Evolutionary conservation across 2,113 vertebrate species (phyloP).

Genomic region (Colaptes auratus): DNA sequence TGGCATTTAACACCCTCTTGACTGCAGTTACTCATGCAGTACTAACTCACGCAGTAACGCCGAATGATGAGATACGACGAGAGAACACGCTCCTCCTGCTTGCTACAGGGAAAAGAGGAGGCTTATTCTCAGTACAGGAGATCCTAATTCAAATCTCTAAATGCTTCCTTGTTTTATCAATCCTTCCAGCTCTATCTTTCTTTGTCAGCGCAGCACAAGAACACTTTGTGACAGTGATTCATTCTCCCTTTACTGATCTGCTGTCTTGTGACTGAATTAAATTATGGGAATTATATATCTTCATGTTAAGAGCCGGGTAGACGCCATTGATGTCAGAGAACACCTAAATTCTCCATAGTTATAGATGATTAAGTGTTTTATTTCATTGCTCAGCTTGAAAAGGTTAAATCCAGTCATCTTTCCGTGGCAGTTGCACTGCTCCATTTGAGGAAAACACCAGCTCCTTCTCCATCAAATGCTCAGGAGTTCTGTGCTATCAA

Average conservation of each 20-base stretch:
- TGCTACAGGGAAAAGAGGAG: not conserved
- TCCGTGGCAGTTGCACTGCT: not conserved
- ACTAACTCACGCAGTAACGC: not conserved
- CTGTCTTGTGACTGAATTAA: constrained; percentile 18
- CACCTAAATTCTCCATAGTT: not conserved
- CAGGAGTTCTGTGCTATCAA: not conserved
- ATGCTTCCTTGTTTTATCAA: not conserved
- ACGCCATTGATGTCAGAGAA: not conserved
- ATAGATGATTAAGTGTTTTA: not conserved
- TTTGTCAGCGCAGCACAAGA: not conserved
- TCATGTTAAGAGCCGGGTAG: not conserved
- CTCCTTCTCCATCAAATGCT: not conserved
- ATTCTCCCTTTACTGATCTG: constrained; percentile 8
- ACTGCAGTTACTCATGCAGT: not conserved
- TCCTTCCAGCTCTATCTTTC: not conserved
- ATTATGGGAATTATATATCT: not conserved
- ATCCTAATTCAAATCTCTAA: not conserved
- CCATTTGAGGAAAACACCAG: not conserved
- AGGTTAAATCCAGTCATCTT: not conserved
- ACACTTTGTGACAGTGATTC: not conserved
- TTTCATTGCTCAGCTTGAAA: not conserved
- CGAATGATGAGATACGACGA: rapidly evolving
- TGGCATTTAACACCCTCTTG: not conserved
- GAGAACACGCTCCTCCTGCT: not conserved
- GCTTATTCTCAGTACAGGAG: not conserved